phyloP scores from a whole-genome alignment of 1,140 invertebrate species.

The Eurosta solidaginis region DNA sequence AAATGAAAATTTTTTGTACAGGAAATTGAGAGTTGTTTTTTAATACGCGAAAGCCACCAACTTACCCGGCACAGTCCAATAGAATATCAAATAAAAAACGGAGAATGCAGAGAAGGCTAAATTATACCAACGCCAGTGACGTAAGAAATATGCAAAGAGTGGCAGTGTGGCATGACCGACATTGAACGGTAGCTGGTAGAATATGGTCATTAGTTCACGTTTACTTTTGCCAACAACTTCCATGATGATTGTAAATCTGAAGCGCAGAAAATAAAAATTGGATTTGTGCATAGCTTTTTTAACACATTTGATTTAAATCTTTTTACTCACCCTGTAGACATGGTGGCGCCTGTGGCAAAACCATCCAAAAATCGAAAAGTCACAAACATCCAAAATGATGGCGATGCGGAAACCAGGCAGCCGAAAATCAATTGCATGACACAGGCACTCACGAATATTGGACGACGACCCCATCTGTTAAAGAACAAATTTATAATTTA shows the following conservation, averaged over 20 bases:
- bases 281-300: neutral
- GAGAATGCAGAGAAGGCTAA: conserved; percentile 75
- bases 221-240: conserved; percentile 73
- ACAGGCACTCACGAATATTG: conserved; percentile 69
- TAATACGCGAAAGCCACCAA: neutral
- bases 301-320: neutral
- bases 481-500: too few species aligned
- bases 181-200: conserved; percentile 75
- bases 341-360: conserved; percentile 73
- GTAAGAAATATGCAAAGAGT: conserved; percentile 67
- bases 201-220: conserved; percentile 70
- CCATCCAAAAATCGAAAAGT: conserved; percentile 72
- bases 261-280: neutral
- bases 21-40: neutral
- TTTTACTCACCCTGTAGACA: conserved; percentile 67
- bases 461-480: conserved; percentile 71
- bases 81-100: conserved; percentile 68
- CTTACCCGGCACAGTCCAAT: conserved; percentile 7
- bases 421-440: conserved; percentile 69
- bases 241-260: conserved; percentile 74
- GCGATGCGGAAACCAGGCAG: conserved; percentile 67
- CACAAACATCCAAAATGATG: conserved; percentile 72
- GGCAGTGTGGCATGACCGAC: conserved; percentile 71
- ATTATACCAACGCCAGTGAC: conserved; percentile 76
- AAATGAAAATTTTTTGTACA: conserved; percentile 57